Percentiles rank a stretch among this genome's conserved stretches.
Evolutionary conservation across 2,113 vertebrate species (phyloP).

Genomic region (Antennarius striatus): DNA sequence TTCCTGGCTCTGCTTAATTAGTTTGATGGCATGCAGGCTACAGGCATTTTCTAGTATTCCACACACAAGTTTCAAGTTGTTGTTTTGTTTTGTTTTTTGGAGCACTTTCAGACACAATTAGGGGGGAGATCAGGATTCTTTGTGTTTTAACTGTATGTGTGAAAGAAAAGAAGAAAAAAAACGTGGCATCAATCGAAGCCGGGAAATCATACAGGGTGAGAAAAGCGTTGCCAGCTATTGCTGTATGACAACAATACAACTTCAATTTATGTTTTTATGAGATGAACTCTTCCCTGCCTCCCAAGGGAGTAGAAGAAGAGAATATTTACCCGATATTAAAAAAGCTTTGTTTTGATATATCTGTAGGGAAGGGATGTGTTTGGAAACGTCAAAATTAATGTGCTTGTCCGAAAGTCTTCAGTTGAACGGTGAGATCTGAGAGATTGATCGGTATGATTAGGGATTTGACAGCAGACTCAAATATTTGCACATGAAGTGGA

Average conservation of each 20-base stretch:
- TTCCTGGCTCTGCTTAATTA: conserved; percentile 70
- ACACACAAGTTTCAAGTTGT: conserved; percentile 28
- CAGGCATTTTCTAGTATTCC: conserved; percentile 49
- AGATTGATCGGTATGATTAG: conserved; percentile 68
- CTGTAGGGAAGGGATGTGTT: conserved; percentile 25
- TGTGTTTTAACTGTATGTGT: conserved; percentile 17
- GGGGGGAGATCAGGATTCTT: conserved; percentile 8
- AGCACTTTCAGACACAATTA: conserved; percentile 31
- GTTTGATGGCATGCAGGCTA: conserved; percentile 67
- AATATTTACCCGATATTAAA: conserved; percentile 57
- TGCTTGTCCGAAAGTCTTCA: conserved; percentile 29
- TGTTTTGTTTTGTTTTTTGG: conserved; percentile 41
- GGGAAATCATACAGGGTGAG: not conserved
- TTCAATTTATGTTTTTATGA: conserved; percentile 39
- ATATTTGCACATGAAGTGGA: conserved; percentile 76
- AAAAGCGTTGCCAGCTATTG: conserved; percentile 20
- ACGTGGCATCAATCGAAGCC: not conserved
- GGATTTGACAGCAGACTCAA: conserved; percentile 70
- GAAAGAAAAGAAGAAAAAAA: conserved; percentile 10
- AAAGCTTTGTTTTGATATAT: conserved; percentile 45
- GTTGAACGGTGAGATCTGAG: conserved; percentile 62
- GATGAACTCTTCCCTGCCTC: conserved; percentile 29
- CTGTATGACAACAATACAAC: conserved; percentile 18
- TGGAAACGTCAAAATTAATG: conserved; percentile 55
- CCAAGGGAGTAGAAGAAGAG: conserved; percentile 37